phyloP scores from a whole-genome alignment of 2,113 vertebrate species.

The zebrafish (Danio rerio) region DNA sequence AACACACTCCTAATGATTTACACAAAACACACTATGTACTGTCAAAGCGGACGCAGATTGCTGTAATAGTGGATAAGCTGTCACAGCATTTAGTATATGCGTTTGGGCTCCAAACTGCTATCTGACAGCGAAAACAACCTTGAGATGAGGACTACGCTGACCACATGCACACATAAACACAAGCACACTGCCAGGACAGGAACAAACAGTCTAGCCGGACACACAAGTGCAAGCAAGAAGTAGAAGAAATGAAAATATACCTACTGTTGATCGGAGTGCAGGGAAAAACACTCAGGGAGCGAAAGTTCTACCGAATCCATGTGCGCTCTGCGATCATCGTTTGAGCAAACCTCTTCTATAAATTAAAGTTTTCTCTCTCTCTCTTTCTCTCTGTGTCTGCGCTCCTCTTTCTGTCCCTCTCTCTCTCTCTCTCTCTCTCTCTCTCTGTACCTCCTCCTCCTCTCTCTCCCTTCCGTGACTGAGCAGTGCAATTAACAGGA shows the following conservation, averaged over 20 bases:
- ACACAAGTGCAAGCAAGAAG: constrained; percentile 63
- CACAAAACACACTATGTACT: constrained; percentile 38
- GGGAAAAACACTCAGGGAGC: constrained; percentile 94
- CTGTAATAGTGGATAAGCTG: constrained; percentile 42
- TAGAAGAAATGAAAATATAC: constrained; percentile 86
- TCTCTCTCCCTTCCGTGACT: constrained; percentile 78
- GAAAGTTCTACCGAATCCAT: constrained; percentile 99
- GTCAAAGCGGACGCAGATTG: constrained; percentile 29
- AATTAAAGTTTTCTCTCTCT: constrained; percentile 82
- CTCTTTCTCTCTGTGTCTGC: constrained; percentile 65
- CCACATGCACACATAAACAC: constrained; percentile 64
- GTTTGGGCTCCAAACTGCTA: constrained; percentile 59
- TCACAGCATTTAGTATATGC: constrained; percentile 41
- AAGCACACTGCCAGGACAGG: constrained; percentile 48
- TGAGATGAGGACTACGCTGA: constrained; percentile 64
- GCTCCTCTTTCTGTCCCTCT: constrained; percentile 39
- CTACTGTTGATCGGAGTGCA: constrained; percentile 99
- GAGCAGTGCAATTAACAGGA: constrained; percentile 88
- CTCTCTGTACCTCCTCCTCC: constrained; percentile 64
- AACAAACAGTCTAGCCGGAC: constrained; percentile 64
- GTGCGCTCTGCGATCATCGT: constrained; percentile 91
- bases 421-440: constrained; percentile 57
- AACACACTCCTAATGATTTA: constrained; percentile 27
- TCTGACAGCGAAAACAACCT: constrained; percentile 77
- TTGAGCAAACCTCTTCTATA: constrained; percentile 84